phyloP scores from a whole-genome alignment of 2,888 invertebrate genomes.

The Galerucella calmariensis region DNA sequence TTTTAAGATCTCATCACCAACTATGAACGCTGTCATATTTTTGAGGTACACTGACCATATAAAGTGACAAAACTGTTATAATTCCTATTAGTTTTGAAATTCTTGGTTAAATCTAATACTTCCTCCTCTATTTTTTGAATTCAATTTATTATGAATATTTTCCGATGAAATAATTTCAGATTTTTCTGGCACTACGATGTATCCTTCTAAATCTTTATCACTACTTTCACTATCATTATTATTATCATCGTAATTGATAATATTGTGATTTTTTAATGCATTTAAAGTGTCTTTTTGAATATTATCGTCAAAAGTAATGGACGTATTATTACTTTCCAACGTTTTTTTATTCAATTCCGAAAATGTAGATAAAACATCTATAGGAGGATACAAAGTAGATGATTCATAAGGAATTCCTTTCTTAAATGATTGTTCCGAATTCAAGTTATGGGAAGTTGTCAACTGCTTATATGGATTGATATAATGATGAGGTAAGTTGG shows the following conservation, averaged over 20 bases:
- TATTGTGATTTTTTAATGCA: background rate
- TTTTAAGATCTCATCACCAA: too few species aligned
- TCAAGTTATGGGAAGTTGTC: conserved; percentile 1
- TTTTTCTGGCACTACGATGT: background rate
- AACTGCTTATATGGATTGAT: conserved; percentile 7
- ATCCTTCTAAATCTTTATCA: background rate
- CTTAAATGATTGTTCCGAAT: background rate
- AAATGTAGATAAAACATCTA: conserved; percentile 24
- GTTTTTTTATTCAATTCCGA: conserved; percentile 5
- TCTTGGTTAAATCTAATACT: background rate
- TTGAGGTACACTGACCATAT: too few species aligned
- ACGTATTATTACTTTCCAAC: background rate
- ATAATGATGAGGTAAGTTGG: background rate
- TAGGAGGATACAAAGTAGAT: conserved; percentile 22
- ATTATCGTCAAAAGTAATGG: background rate
- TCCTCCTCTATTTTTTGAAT: conserved; percentile 2
- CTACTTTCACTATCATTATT: background rate
- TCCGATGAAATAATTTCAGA: background rate
- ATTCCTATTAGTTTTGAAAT: too few species aligned
- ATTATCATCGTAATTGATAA: background rate
- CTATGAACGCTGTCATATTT: too few species aligned
- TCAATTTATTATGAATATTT: background rate
- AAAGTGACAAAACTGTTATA: too few species aligned
- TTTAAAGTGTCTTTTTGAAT: background rate
- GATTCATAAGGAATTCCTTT: background rate